phyloP scores from a whole-genome alignment of 2,113 vertebrate genomes.

The Xenopus borealis region DNA sequence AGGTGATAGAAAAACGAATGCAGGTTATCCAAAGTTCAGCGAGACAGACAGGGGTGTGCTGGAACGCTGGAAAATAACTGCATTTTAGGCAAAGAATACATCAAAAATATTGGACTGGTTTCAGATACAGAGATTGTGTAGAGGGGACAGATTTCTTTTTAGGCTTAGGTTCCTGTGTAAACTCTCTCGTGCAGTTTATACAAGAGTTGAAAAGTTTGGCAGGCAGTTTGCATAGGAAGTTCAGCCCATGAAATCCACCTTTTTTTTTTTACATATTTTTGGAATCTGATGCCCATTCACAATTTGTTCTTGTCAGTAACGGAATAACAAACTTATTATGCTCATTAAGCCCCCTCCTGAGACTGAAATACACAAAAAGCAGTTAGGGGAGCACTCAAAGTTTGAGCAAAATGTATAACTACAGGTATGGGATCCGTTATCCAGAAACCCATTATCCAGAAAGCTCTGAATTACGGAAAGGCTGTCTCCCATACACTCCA shows the following conservation, averaged over 20 bases:
- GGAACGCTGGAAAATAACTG: constrained; percentile 42
- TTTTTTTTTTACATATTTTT: constrained; percentile 42
- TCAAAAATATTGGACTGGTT: constrained; percentile 43
- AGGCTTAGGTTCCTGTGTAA: constrained; percentile 43
- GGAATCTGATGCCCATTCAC: constrained; percentile 30
- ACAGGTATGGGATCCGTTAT: too few relatives aligned
- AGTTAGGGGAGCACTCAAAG: too few relatives aligned
- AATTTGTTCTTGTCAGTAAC: constrained; percentile 25
- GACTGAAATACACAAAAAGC: too few relatives aligned
- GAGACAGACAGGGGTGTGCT: constrained; percentile 38
- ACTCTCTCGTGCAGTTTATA: constrained; percentile 42
- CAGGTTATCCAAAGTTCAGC: constrained; percentile 42
- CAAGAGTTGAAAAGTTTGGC: constrained; percentile 45
- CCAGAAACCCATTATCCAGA: too few relatives aligned
- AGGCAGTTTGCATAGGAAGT: constrained; percentile 43
- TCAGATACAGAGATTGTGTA: constrained; percentile 42
- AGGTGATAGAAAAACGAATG: constrained; percentile 43
- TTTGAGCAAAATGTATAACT: too few relatives aligned
- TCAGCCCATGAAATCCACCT: constrained; percentile 38
- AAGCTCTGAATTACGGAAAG: too few relatives aligned
- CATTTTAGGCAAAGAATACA: constrained; percentile 43
- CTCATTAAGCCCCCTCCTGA: too few relatives aligned
- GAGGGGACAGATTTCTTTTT: constrained; percentile 45
- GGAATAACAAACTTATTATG: not conserved
- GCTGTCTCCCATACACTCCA: too few relatives aligned